Evolutionary conservation across 2,113 vertebrate species (phyloP), one percentile per base, ranked within the genome.

Genomic region (Cyanoramphus novaezelandiae): DNA sequence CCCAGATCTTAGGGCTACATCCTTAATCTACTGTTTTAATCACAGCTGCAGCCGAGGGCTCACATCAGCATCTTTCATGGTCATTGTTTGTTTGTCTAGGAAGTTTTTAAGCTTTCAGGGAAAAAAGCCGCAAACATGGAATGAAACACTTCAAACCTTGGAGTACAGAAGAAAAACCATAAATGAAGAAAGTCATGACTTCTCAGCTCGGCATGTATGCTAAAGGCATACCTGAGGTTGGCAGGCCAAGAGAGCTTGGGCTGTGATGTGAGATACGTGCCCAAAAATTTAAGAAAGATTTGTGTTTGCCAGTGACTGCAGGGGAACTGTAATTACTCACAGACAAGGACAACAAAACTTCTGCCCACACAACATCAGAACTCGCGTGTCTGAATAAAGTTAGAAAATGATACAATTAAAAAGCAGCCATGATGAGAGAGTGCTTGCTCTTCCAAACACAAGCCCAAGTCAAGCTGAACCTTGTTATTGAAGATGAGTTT

Each of bases 81-180:
- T 33, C 4, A 46, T 53, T 60, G 4, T 47, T 90, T 87, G 74
- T 79, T 82, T 90, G 39, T 67, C 68, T 41, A 80, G 20, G 33
- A 77, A 67, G 41, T 77, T 88, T 93, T 75, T 70, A 53, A 82
- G 29, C 41, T 91, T 17, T 72, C 1, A 0, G 23, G 27, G 57
- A 85, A 44, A 76, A 59, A 10, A 86, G n/a, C 21, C 70, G 53
- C 87, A 97, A 92, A 80, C 59, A 65, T 86, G 53, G 91, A 88
- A 84, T 62, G 60, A 90, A 65, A 43, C 23, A 74, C 31, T 79
- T 91, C 78, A 96, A 87, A 91, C 75, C 31, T 57, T 13, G n/a
- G 80, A 77, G 47, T 12, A 49, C 27, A 89, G 46, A 71, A 13
- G 3, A 16, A 46, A 70, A 69, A 90, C 46, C 31, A 23, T 57